phyloP scores from a whole-genome alignment of 2,113 vertebrate species.

The Pseudonaja textilis region DNA sequence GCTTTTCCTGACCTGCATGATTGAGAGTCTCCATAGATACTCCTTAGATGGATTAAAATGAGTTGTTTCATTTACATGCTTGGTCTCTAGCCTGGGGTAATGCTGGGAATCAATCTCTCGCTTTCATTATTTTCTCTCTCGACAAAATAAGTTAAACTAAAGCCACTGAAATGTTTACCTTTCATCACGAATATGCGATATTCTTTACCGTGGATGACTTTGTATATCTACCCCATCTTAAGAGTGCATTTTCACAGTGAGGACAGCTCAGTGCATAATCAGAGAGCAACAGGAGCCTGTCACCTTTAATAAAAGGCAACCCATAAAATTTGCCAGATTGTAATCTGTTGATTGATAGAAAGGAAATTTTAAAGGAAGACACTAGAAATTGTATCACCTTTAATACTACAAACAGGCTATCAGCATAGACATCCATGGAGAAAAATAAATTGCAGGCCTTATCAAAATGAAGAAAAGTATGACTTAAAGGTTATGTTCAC shows the following conservation, averaged over 20 bases:
- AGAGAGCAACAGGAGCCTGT: not conserved
- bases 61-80: not conserved
- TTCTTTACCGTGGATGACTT: not conserved
- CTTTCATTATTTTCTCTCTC: not conserved
- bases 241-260: not conserved
- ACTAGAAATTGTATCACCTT: not conserved
- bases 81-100: not conserved
- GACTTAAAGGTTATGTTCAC: not conserved
- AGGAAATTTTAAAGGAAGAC: not conserved
- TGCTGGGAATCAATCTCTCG: not conserved
- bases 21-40: not conserved
- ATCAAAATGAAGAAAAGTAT: not conserved
- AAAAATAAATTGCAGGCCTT: not conserved
- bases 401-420: constrained; percentile 1
- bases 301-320: constrained; percentile 7
- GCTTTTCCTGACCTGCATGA: not conserved
- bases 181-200: not conserved
- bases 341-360: not conserved
- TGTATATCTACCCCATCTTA: constrained; percentile 1
- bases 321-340: constrained; percentile 12
- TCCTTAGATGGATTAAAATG: not conserved
- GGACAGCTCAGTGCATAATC: constrained; percentile 8
- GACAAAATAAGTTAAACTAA: not conserved
- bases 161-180: constrained; percentile 10
- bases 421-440: not conserved